Evolutionary conservation across 2,888 invertebrate genomes (phyloP).

Genomic region (Andrena haemorrhoa): DNA sequence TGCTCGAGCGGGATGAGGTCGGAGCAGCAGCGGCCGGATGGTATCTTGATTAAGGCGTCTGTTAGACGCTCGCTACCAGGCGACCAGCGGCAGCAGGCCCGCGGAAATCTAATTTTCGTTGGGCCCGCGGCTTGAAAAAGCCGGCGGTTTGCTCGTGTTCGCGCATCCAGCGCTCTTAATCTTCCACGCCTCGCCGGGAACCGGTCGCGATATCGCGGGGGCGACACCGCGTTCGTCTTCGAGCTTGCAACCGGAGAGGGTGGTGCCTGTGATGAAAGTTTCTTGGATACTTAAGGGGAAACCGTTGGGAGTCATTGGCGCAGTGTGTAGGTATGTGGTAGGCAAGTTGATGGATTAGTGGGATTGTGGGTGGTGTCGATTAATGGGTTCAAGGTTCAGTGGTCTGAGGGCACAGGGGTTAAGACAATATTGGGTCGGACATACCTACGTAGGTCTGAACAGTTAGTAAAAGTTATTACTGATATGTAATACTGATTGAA

Average conservation of each 20-base stretch:
- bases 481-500: too few species aligned
- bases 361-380: too few species aligned
- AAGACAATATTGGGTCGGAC: too few species aligned
- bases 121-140: slow-evolving; percentile 71
- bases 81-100: slow-evolving; percentile 66
- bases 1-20: slow-evolving; percentile 59
- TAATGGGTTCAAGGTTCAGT: too few species aligned
- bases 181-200: slow-evolving; percentile 59
- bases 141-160: slow-evolving; percentile 45
- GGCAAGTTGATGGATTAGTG: too few species aligned
- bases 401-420: too few species aligned
- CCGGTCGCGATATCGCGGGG: slow-evolving; percentile 38
- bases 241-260: neutral
- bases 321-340: too few species aligned
- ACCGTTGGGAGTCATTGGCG: too few species aligned
- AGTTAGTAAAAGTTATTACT: too few species aligned
- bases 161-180: slow-evolving; percentile 54
- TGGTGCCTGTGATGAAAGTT: neutral
- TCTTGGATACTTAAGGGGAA: too few species aligned
- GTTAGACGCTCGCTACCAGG: slow-evolving; percentile 73
- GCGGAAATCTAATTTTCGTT: slow-evolving; percentile 78
- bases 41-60: slow-evolving; percentile 81
- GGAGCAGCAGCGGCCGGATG: slow-evolving; percentile 66
- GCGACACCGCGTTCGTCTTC: slow-evolving; percentile 18
- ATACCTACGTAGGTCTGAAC: too few species aligned